A percentile compares a stretch with the other conserved stretches of the same genome.
Evolutionary conservation across 2,797 vertebrate genomes (phyloP).

Genomic region (Hyperoplus immaculatus): DNA sequence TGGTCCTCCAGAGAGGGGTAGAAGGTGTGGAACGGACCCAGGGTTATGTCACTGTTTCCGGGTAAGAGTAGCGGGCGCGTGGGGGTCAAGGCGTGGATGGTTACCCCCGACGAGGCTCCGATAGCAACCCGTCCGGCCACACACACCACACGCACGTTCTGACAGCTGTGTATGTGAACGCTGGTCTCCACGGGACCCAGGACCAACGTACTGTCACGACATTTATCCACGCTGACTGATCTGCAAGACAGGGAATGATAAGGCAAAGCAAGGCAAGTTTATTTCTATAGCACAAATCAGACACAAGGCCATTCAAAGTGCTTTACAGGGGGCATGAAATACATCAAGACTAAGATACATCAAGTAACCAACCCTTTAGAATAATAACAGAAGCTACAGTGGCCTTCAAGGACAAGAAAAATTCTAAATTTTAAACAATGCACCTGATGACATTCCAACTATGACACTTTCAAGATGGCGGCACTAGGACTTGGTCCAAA

Average conservation of each 20-base stretch:
- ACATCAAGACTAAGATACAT: too few relatives aligned
- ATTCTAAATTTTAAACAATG: too few relatives aligned
- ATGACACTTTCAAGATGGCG: too few relatives aligned
- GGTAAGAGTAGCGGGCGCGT: constrained; percentile 92
- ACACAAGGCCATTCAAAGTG: too few relatives aligned
- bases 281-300: too few relatives aligned
- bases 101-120: constrained; percentile 87
- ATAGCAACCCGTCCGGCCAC: constrained; percentile 88
- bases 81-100: constrained; percentile 89
- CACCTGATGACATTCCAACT: too few relatives aligned
- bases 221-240: constrained; percentile 95
- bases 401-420: too few relatives aligned
- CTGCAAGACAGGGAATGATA: constrained; percentile 69
- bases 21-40: constrained; percentile 95
- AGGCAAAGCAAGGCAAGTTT: too few relatives aligned
- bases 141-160: constrained; percentile 89
- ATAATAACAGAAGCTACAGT: too few relatives aligned
- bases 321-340: too few relatives aligned
- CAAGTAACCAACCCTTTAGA: too few relatives aligned
- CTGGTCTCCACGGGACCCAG: constrained; percentile 92
- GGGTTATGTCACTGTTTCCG: constrained; percentile 89
- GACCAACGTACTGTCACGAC: constrained; percentile 91
- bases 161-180: constrained; percentile 93
- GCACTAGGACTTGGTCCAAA: too few relatives aligned
- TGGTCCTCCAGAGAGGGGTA: constrained; percentile 97